Percentiles rank a stretch among this genome's conserved stretches.
Evolutionary conservation across 2,113 vertebrate genomes (phyloP).

Genomic region (Sus scrofa): T2T-Sscrofa CM000812.6:73648501-73649000

Average conservation of each 20-base stretch:
- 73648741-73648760: conserved; percentile 19
- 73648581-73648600: conserved; percentile 32
- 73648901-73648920: not conserved
- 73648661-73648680: conserved; percentile 14
- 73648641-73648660: conserved; percentile 44
- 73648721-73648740: conserved; percentile 10
- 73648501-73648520: conserved; percentile 43
- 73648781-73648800: conserved; percentile 5
- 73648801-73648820: conserved; percentile 46
- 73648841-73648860: not conserved
- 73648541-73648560: not conserved
- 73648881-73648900: not conserved
- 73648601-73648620: not conserved
- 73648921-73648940: not conserved
- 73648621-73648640: conserved; percentile 34
- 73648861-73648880: conserved; percentile 15
- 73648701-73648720: not conserved
- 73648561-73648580: conserved; percentile 33
- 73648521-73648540: conserved; percentile 33
- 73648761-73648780: conserved; percentile 4
- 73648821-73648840: not conserved
- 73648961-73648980: not conserved
- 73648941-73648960: not conserved
- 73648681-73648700: conserved; percentile 10
- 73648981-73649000: not conserved